Base-by-base conservation (phyloP, 35 echinoderm and acorn worm species). In the Ophioderma brevispina region DNA sequence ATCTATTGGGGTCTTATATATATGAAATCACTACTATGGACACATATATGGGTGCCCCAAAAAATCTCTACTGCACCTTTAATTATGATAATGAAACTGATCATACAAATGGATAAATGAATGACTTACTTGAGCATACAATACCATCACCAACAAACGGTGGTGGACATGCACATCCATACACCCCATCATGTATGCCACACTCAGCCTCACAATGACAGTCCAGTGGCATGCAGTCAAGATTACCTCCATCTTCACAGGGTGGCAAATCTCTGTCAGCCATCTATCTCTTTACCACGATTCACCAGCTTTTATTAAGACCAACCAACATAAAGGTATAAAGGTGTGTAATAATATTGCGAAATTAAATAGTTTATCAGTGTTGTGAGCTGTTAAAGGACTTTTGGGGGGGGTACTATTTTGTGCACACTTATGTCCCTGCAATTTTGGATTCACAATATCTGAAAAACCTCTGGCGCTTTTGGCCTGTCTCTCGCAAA, bases 161-260 rank as follows among this genome's bases (percentile, higher is more conserved):
- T 32, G 32, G 81, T 43, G 32, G 37, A 49, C 81, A 83, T 28
- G 40, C n/a, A 33, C 81, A 83, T 31, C 81, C 81, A 49, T 83
- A 83, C 38, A 31, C 25, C 10, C 42, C 81, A 49, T 83, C 37
- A 43, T 43, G 39, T 49, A 43, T 18, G 30, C 23, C 40, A 43
- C 81, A 83, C 23, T 40, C 40, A 43, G 81, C 38, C 13, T 83
- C 39, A 83, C 81, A 83, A 33, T 83, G 81, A 46, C 81, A 83
- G 19, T 83, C 81, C 0, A 83, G 38, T 31, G 81, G 81, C 40
- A 31, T 31, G 32, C 81, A 83, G 0, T 32, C 30, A 31, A 83
- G 1, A 10, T 39, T 0, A 83, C 81, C 81, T 31, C 1, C 41
- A 46, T 46, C 40, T 39, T 55, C 81, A 43, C 81, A 83, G 41